phyloP scores from a whole-genome alignment of 1,140 invertebrate species.

The Tachypleus tridentatus region DNA sequence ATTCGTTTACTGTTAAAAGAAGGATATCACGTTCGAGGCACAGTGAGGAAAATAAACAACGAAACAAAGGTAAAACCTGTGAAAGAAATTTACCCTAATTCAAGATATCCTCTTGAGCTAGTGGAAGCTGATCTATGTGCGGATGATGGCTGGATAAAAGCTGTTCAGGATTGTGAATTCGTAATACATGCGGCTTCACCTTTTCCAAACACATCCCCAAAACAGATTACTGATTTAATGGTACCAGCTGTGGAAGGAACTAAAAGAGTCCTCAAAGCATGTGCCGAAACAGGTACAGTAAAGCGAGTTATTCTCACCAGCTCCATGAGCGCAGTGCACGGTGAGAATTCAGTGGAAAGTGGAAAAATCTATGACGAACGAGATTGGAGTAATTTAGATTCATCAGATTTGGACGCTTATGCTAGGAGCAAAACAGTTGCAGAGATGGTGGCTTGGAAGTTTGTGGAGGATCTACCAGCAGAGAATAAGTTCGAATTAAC shows the following conservation, averaged over 20 bases:
- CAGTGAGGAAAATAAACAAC: slow-evolving; percentile 40
- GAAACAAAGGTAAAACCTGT: slow-evolving; percentile 33
- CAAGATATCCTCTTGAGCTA: slow-evolving; percentile 37
- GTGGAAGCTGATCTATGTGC: slow-evolving; percentile 37
- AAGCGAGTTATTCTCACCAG: slow-evolving; percentile 46
- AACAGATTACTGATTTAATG: slow-evolving; percentile 37
- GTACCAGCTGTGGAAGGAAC: slow-evolving; percentile 46
- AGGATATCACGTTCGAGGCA: slow-evolving; percentile 42
- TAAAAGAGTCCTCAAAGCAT: slow-evolving; percentile 40
- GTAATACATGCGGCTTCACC: slow-evolving; percentile 47
- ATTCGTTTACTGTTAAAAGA: slow-evolving; percentile 38
- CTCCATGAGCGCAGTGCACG: slow-evolving; percentile 41
- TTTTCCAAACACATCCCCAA: slow-evolving; percentile 35
- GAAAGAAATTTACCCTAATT: slow-evolving; percentile 33
- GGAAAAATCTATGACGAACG: slow-evolving; percentile 38
- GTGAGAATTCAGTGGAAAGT: slow-evolving; percentile 29
- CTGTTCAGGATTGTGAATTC: slow-evolving; percentile 39
- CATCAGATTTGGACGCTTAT: slow-evolving; percentile 33
- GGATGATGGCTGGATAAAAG: slow-evolving; percentile 33
- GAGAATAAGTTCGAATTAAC: slow-evolving; percentile 41
- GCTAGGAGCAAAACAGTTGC: slow-evolving; percentile 42
- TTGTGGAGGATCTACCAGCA: slow-evolving; percentile 36
- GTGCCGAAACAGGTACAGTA: slow-evolving; percentile 34
- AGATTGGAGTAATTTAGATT: slow-evolving; percentile 38
- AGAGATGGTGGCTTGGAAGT: slow-evolving; percentile 47